phyloP scores from a whole-genome alignment of 2,797 vertebrate species.

The Acrossocheilus wenchowensis region DNA sequence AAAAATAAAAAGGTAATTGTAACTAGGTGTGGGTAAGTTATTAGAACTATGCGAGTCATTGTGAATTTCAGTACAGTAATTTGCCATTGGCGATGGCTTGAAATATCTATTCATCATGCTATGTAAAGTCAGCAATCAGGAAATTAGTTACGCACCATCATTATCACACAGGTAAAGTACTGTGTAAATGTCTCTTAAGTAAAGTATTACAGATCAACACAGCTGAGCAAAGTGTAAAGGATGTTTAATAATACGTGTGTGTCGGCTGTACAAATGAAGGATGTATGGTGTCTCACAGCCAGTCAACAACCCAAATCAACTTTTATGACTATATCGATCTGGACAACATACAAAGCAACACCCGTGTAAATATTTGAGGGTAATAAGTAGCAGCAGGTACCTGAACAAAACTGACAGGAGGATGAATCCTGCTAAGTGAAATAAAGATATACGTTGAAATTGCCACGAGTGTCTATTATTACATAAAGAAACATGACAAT shows the following conservation, averaged over 20 bases:
- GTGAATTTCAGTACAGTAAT: neutral
- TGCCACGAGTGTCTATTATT: neutral
- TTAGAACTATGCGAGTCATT: neutral
- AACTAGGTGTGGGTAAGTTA: neutral
- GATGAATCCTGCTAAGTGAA: neutral
- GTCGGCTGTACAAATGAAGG: slow-evolving; percentile 17
- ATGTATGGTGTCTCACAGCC: neutral
- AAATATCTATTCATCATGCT: neutral
- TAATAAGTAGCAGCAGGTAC: slow-evolving; percentile 62
- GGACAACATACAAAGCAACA: slow-evolving; percentile 53
- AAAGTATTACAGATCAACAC: neutral
- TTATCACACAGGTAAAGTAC: neutral
- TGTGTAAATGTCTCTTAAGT: slow-evolving; percentile 17
- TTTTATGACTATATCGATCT: slow-evolving; percentile 2
- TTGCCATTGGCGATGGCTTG: slow-evolving; percentile 37
- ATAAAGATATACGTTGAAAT: neutral
- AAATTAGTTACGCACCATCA: neutral
- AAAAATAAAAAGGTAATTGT: neutral
- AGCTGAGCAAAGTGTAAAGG: slow-evolving; percentile 15
- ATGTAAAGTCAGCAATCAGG: slow-evolving; percentile 5
- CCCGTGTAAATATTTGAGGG: slow-evolving; percentile 79
- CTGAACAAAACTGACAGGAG: slow-evolving; percentile 42
- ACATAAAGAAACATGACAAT: slow-evolving; percentile 4
- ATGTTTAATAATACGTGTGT: neutral
- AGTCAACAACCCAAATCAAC: neutral